phyloP scores from a whole-genome alignment of 2,888 invertebrate species.

The Rutpela maculata region DNA sequence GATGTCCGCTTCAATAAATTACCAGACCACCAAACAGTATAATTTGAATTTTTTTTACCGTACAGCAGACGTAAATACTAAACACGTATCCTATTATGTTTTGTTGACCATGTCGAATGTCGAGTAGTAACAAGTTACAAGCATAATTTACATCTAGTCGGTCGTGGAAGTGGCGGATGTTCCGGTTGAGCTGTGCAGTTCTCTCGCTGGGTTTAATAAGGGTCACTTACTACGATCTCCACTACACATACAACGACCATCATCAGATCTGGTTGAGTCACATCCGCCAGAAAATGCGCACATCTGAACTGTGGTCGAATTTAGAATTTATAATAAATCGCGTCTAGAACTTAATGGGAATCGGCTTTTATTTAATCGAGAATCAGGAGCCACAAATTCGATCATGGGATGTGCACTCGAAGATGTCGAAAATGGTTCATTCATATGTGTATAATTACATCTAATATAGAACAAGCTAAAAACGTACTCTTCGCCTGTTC shows the following conservation, averaged over 20 bases:
- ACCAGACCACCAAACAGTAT: slow-evolving; percentile 20
- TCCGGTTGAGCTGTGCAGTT: slow-evolving; percentile 37
- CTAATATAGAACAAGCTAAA: too few species aligned
- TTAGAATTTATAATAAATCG: slow-evolving; percentile 38
- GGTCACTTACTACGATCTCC: slow-evolving; percentile 32
- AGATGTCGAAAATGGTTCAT: too few species aligned
- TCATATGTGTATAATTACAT: too few species aligned
- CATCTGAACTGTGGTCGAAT: slow-evolving; percentile 40
- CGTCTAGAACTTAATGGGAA: slow-evolving; percentile 10
- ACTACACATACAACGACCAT: slow-evolving; percentile 18
- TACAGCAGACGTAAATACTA: slow-evolving; percentile 15
- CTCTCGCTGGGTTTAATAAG: slow-evolving; percentile 28
- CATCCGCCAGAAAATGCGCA: slow-evolving; percentile 52
- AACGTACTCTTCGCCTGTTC: too few species aligned
- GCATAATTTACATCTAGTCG: slow-evolving; percentile 24
- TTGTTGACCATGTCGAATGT: slow-evolving; percentile 31
- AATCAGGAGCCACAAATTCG: too few species aligned
- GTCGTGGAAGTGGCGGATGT: slow-evolving; percentile 39
- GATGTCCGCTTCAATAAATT: background rate
- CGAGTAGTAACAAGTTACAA: slow-evolving; percentile 23
- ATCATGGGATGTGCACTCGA: too few species aligned
- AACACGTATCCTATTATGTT: slow-evolving; percentile 31
- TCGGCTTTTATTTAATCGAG: background rate
- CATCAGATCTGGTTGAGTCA: slow-evolving; percentile 46
- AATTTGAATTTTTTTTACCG: slow-evolving; percentile 20